Conservation (phyloP, 2,797 vertebrate genomes). For the Typhlichthys eigenmanni region DNA sequence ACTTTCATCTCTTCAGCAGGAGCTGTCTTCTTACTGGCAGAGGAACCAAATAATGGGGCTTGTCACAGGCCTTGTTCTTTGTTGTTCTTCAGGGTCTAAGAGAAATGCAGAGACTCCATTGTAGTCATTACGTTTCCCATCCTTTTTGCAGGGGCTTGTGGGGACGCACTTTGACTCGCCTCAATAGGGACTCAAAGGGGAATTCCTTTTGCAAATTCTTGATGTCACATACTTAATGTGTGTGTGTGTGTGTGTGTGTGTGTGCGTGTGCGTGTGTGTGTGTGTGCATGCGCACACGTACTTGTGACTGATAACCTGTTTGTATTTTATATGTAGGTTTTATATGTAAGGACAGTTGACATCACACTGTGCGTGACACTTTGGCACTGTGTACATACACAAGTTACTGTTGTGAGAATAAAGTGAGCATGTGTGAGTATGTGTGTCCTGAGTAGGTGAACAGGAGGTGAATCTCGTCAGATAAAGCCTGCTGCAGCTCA, state of each 20-base stretch:
- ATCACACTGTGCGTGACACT: conserved; percentile 15
- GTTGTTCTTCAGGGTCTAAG: conserved; percentile 85
- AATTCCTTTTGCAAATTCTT: conserved; percentile 84
- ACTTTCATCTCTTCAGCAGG: conserved; percentile 87
- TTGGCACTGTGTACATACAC: conserved; percentile 20
- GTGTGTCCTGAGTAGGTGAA: conserved; percentile 15
- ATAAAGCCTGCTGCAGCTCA: conserved; percentile 84
- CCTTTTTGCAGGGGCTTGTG: conserved; percentile 85
- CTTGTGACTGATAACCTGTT: background rate
- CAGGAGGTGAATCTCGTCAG: conserved; percentile 83
- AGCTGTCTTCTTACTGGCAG: conserved; percentile 91
- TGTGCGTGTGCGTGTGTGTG: conserved; percentile 32
- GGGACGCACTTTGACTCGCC: conserved; percentile 86
- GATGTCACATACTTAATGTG: conserved; percentile 79
- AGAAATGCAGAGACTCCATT: conserved; percentile 97
- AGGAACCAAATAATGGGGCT: conserved; percentile 98
- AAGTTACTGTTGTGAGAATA: conserved; percentile 1
- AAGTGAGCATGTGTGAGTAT: conserved; percentile 1
- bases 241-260: conserved; percentile 72
- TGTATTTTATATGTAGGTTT: background rate
- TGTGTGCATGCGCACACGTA: conserved; percentile 23
- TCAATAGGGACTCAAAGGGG: conserved; percentile 84
- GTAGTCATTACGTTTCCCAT: conserved; percentile 98
- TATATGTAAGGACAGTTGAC: background rate
- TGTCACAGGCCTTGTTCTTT: conserved; percentile 98